phyloP scores from a whole-genome alignment of 2,113 vertebrate species.

The Psammodynastes pulverulentus region DNA sequence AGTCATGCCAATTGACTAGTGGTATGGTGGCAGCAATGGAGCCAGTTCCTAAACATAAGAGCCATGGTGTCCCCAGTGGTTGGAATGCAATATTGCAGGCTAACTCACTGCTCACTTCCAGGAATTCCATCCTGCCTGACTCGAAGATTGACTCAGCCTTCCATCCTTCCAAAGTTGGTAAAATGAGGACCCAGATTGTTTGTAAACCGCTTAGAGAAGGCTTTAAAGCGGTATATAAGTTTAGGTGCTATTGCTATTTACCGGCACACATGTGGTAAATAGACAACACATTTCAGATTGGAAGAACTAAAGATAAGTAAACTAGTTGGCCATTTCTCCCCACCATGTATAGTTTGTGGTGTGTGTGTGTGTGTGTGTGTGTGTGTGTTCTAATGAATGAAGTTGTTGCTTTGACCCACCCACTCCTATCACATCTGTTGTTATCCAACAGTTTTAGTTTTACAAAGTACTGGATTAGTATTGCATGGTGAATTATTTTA shows the following conservation, averaged over 20 bases:
- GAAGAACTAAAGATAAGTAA: neutral
- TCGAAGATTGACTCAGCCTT: no score
- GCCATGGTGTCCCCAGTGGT: no score
- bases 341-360: fast-evolving
- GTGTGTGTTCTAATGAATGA: neutral
- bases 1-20: neutral
- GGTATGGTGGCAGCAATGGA: neutral
- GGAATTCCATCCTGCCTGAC: no score
- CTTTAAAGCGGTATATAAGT: no score
- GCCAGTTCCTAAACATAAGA: neutral
- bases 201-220: no score
- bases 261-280: neutral
- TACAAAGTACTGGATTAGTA: neutral
- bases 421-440: neutral
- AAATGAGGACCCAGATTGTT: no score
- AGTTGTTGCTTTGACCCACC: neutral
- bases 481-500: neutral
- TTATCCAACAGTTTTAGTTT: neutral
- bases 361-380: neutral
- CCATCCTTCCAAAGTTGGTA: no score
- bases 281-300: neutral
- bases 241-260: neutral
- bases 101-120: no score
- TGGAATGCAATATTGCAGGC: no score
- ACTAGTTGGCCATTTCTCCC: neutral